Evolutionary conservation across 2,113 vertebrate species (phyloP).

Genomic region (Trematocara zebra): DNA sequence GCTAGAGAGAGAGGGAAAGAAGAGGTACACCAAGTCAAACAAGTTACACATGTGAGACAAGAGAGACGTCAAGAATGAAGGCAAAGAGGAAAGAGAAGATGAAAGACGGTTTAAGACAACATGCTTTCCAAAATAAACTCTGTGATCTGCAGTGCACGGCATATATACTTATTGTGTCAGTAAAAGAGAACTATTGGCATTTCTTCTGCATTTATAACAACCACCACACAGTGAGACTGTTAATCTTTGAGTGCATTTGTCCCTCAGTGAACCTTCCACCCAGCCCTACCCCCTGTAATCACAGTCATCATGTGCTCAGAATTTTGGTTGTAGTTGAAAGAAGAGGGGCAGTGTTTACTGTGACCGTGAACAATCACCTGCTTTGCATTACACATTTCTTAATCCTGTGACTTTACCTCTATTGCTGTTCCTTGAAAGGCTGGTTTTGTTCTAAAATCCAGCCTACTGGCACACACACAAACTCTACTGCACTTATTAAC

Average conservation of each 20-base stretch:
- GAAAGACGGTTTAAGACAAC: not conserved
- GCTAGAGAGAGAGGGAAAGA: not conserved
- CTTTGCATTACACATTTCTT: not conserved
- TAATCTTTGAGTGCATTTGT: not conserved
- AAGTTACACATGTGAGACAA: not conserved
- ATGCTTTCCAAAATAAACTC: not conserved
- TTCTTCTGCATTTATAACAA: not conserved
- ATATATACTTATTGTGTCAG: not conserved
- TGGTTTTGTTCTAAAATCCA: constrained; percentile 31
- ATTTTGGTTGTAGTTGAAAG: not conserved
- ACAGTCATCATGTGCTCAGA: constrained; percentile 7
- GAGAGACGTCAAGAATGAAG: not conserved
- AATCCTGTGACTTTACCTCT: constrained; percentile 29
- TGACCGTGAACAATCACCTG: not conserved
- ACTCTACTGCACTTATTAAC: not conserved
- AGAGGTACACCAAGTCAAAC: not conserved
- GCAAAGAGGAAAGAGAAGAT: not conserved
- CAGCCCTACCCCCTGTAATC: not conserved
- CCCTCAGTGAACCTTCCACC: not conserved
- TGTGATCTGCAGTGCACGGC: not conserved
- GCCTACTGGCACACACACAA: not conserved
- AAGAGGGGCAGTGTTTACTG: not conserved
- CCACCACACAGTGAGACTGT: not conserved
- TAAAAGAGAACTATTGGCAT: not conserved
- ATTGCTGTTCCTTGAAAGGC: constrained; percentile 17